A percentile compares a stretch with the other conserved stretches of the same genome.
Evolutionary conservation across 2,888 invertebrate genomes (phyloP).

Genomic region (Philaethria dido): DNA sequence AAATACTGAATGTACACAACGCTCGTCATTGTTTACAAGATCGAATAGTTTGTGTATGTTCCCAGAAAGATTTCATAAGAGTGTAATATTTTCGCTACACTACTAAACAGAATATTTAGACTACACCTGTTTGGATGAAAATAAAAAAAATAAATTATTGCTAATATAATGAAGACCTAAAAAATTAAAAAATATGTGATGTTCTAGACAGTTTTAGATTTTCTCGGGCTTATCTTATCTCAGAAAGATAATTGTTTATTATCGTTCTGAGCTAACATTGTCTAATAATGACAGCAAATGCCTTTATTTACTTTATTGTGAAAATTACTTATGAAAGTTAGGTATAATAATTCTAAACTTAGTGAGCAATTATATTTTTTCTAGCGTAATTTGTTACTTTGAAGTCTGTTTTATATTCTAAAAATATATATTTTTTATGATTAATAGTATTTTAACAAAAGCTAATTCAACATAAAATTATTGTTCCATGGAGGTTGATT

Average conservation of each 20-base stretch:
- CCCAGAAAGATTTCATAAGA: slow-evolving; percentile 33
- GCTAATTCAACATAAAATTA: too few species aligned
- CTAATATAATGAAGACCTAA: not conserved
- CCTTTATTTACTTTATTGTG: slow-evolving; percentile 7
- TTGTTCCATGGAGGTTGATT: not conserved
- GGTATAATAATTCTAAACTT: not conserved
- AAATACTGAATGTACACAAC: slow-evolving; percentile 20
- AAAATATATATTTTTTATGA: not conserved
- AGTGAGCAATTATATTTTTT: not conserved
- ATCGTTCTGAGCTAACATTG: not conserved
- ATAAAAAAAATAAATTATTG: slow-evolving; percentile 4
- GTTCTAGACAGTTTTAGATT: slow-evolving; percentile 4
- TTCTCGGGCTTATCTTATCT: slow-evolving; percentile 13
- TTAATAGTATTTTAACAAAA: not conserved
- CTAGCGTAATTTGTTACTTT: not conserved
- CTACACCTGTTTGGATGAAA: slow-evolving; percentile 18
- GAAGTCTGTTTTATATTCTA: not conserved
- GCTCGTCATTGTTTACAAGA: slow-evolving; percentile 34
- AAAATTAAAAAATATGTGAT: slow-evolving; percentile 1
- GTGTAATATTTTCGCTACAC: slow-evolving; percentile 24
- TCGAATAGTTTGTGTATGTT: slow-evolving; percentile 22
- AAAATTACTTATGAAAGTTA: slow-evolving; percentile 8
- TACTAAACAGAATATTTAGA: slow-evolving; percentile 14
- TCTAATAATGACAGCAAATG: slow-evolving; percentile 2
- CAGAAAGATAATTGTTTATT: not conserved